A percentile compares a stretch with the other conserved stretches of the same genome.
These are phyloP conservation scores for Cynopterus sphinx DNA, from an alignment of 2,797 vertebrate species.

Conservation along the genomic window DNA sequence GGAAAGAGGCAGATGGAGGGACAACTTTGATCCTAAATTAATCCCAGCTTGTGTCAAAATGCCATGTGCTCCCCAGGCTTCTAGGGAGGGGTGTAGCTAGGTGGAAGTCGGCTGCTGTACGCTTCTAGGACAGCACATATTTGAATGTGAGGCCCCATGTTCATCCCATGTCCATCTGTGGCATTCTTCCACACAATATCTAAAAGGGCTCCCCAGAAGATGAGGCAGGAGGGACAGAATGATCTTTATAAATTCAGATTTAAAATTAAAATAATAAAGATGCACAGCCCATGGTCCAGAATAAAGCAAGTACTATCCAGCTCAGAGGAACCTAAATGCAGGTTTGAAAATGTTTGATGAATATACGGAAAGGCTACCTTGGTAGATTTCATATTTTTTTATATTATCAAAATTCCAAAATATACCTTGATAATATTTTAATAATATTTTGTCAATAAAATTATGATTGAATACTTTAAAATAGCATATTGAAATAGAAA, in stretches of 20 bases:
- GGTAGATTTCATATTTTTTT: not conserved
- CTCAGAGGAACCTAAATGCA: not conserved
- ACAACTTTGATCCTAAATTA: constrained; percentile 80
- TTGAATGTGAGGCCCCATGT: no score
- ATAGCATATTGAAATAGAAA: not conserved
- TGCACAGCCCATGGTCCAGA: fast-evolving
- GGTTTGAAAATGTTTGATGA: not conserved
- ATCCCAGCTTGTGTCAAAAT: constrained; percentile 70
- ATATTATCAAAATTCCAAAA: not conserved
- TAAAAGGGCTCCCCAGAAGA: not conserved
- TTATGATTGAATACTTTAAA: not conserved
- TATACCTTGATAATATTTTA: not conserved
- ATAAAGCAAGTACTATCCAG: not conserved
- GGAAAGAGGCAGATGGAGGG: constrained; percentile 65
- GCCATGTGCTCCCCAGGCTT: constrained; percentile 43
- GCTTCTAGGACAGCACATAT: not conserved
- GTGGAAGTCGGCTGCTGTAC: not conserved
- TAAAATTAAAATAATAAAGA: not conserved
- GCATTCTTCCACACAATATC: fast-evolving
- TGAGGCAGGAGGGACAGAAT: not conserved
- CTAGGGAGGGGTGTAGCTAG: not conserved
- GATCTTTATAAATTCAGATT: not conserved
- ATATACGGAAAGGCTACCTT: not conserved
- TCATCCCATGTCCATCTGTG: fast-evolving
- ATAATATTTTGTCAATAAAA: not conserved